Base-by-base conservation (phyloP, 2,888 invertebrate genomes). In the Dioctria linearis region DNA sequence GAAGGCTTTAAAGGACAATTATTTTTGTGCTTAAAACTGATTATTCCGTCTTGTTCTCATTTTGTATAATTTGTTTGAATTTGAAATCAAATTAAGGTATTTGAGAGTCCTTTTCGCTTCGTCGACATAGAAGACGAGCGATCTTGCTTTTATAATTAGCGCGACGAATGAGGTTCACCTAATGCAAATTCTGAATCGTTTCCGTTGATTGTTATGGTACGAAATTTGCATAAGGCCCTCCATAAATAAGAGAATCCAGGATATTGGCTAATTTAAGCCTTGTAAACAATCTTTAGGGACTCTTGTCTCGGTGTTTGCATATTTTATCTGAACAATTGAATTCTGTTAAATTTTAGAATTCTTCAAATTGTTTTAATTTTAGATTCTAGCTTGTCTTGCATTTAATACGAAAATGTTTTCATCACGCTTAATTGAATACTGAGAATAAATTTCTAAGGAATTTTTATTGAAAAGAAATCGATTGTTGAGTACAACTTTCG, bases 231-330 rank as follows among this genome's bases (percentile, higher is more conserved):
- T 76, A 76, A 76, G 63, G 61, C 63, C 63, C 76, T 76, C 76
- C 49, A 63, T 46, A 76, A 76, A 76, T 76, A 63, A 76, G 76
- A 76, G 46, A 63, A 13, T 63, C 76, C 40, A 63, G 76, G 46
- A 76, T 43, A 76, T 76, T 76, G 75, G 63, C 76, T 76, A 76
- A 76, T 76, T 76, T 63, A 63, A 76, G 54, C 76, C 76, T 76
- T 76, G 76, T 76, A 76, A 76, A 76, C 76, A 76, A 73, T 73
- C 54, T 76, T 76, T 76, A 37, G 63, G 76, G 61, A 40, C 63
- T 63, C 63, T 76, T 49, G 39, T 37, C 63, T 63, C 8, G 46
- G 63, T 63, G 63, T 76, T 63, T 76, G 76, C 76, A 76, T 76
- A 76, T 76, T 76, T 76, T 76, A 76, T 63, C 63, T 63, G 49